Evolutionary conservation across 2,797 vertebrate species (phyloP).

Genomic region (Pseudocheirus occidentalis): DNA sequence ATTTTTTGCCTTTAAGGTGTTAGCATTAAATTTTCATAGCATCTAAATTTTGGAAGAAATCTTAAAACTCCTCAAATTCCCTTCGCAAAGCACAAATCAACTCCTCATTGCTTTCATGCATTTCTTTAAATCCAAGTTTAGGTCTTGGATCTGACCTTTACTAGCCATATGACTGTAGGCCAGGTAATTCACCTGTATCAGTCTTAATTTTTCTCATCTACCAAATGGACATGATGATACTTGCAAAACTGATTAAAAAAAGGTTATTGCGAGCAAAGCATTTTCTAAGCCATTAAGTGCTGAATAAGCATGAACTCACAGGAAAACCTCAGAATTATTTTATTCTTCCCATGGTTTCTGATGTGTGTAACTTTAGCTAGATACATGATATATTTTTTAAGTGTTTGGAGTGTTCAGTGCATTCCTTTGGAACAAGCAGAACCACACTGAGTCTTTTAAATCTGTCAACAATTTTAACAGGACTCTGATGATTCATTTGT

Average conservation of each 20-base stretch:
- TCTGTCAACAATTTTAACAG: slow-evolving; percentile 8
- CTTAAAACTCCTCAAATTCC: not conserved
- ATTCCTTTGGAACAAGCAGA: not conserved
- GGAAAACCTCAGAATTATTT: not conserved
- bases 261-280: not conserved
- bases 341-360: not conserved
- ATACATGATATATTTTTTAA: not conserved
- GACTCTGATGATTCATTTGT: slow-evolving; percentile 21
- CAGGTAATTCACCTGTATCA: not conserved
- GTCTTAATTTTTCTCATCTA: not conserved
- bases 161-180: not conserved
- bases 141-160: not conserved
- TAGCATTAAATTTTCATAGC: not conserved
- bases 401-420: not conserved
- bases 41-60: not conserved
- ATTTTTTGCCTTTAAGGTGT: not conserved
- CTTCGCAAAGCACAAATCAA: not conserved
- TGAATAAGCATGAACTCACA: not conserved
- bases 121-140: not conserved
- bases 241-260: not conserved
- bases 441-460: not conserved
- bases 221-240: not conserved
- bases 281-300: not conserved
- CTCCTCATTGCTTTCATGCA: not conserved
- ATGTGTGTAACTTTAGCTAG: not conserved